Conservation (phyloP, 2,888 invertebrate genomes). For the Leistus spinibarbis region DNA sequence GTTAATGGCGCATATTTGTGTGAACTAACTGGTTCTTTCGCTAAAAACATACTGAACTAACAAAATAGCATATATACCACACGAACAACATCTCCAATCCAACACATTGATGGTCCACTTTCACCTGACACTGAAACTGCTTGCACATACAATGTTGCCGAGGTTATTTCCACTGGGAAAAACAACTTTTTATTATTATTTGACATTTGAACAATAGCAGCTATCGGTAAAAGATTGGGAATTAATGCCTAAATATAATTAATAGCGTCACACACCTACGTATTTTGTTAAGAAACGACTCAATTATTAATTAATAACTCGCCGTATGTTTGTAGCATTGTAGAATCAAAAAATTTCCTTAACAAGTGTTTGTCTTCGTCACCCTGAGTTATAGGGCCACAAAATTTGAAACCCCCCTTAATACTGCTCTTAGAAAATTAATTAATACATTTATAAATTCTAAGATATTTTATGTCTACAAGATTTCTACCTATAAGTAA, state of each 20-base stretch:
- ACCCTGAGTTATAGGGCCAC: too few relatives aligned
- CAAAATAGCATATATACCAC: not conserved
- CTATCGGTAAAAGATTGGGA: not conserved
- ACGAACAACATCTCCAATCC: conserved; percentile 17
- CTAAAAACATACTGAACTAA: conserved; percentile 32
- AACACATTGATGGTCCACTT: conserved; percentile 36
- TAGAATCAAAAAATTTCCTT: too few relatives aligned
- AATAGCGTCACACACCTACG: too few relatives aligned
- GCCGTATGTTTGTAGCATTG: too few relatives aligned
- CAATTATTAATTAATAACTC: too few relatives aligned
- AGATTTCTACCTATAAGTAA: too few relatives aligned
- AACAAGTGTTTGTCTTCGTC: too few relatives aligned
- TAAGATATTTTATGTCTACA: too few relatives aligned
- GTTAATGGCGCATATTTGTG: conserved; percentile 32
- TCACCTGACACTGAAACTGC: conserved; percentile 33
- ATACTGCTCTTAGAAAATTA: too few relatives aligned
- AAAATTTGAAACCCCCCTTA: too few relatives aligned
- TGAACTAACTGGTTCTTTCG: conserved; percentile 8
- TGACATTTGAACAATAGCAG: not conserved
- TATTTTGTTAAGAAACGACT: too few relatives aligned
- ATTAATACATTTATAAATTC: too few relatives aligned
- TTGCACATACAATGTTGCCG: conserved; percentile 32
- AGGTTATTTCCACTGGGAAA: not conserved
- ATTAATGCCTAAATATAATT: not conserved
- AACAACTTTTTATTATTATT: not conserved